Evolutionary conservation across 2,888 invertebrate genomes (phyloP), one percentile per base, ranked within the genome.

Genomic region (Andrena haemorrhoa): DNA sequence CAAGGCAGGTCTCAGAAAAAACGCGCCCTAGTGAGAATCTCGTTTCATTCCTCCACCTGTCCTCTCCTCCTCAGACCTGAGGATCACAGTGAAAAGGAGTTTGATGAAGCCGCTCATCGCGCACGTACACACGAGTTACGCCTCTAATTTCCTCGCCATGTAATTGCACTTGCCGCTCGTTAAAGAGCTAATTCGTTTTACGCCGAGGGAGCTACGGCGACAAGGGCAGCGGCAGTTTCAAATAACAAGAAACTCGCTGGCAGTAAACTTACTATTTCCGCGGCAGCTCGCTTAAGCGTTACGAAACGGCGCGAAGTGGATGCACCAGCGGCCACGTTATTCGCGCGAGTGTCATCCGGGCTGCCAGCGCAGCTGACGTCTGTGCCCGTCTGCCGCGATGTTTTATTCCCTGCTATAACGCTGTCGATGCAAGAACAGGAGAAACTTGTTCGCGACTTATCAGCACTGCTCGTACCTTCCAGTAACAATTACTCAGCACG

Each of bases 161-260:
- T 86, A 87, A 90, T 88, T 87, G 81, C 84, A 79, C 75, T 83
- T 87, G 86, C 75, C 82, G 68, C 83, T 87, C 80, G 86, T 89
- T 88, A 88, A 89, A 87, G 88, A 89, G 76, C 82, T 87, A 86
- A 87, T 89, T 87, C 86, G 82, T 85, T 88, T 85, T 80, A 83
- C 86, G 76, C 76, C 75, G 64, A 68, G 65, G 65, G 49, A 65
- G 56, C 26, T 61, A 64, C 53, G 31, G 60, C 60, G 58, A 20
- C 69, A 35, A 35, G 41, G 10, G 65, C 33, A 20, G 26, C 65
- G 65, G 64, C 60, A 70, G 75, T 66, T 58, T 69, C 35, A 76
- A 85, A 83, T 75, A 83, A 87, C 82, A 72, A 72, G 74, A 64
- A 83, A 79, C 65, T 56, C 53, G 35, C 60, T 73, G 53, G 64